phyloP scores from a whole-genome alignment of 2,113 vertebrate genomes.

The Loxodonta africana region DNA sequence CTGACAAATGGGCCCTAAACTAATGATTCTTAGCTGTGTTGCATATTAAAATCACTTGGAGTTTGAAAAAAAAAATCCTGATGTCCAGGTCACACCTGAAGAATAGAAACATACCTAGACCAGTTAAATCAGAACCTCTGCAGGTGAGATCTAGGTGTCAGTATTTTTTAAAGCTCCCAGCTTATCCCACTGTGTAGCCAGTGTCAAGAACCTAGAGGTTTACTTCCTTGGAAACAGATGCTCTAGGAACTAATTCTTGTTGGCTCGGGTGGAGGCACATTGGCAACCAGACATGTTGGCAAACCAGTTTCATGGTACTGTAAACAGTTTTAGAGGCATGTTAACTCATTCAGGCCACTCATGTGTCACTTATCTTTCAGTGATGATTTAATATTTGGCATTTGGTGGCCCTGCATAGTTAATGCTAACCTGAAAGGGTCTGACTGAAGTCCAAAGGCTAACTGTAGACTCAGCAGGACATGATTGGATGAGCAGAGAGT shows the following conservation, averaged over 20 bases:
- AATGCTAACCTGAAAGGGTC: neutral
- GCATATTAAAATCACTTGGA: neutral
- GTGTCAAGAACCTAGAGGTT: neutral
- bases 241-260: neutral
- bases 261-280: neutral
- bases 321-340: conserved; percentile 43
- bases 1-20: neutral
- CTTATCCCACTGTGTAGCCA: neutral
- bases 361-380: conserved; percentile 30
- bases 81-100: neutral
- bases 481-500: neutral
- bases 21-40: neutral
- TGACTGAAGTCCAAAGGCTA: conserved; percentile 61
- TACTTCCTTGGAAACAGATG: conserved; percentile 35
- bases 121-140: neutral
- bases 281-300: conserved; percentile 6
- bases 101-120: too few species aligned
- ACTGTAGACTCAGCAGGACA: neutral
- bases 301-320: neutral
- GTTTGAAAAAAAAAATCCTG: neutral
- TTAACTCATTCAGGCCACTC: neutral
- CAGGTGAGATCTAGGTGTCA: neutral
- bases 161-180: neutral
- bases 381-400: neutral
- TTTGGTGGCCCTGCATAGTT: neutral